Conservation (phyloP, 2,888 invertebrate species). For the Pseudococcus jackbeardsleyi region DNA sequence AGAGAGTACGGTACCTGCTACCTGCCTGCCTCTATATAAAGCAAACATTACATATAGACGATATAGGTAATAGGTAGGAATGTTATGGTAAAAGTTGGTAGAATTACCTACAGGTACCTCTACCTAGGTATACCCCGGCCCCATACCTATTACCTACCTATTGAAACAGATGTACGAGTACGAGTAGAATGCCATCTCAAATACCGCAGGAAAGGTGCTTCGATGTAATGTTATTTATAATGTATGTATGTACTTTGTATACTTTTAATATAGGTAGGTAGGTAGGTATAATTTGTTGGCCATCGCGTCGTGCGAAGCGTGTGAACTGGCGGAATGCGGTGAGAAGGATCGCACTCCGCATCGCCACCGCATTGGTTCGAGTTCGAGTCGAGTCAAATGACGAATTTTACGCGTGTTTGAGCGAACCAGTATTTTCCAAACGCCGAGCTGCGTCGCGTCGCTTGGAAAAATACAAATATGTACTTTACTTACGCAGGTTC, state of each 20-base stretch:
- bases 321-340: background rate
- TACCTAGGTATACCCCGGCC: no score
- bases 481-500: no score
- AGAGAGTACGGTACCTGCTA: background rate
- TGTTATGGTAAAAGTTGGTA: no score
- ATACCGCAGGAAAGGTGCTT: background rate
- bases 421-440: background rate
- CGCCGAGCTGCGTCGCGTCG: no score
- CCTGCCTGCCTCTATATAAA: no score
- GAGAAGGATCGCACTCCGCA: background rate
- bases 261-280: background rate
- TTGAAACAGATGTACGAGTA: background rate
- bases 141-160: no score
- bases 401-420: constrained; percentile 1
- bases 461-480: background rate
- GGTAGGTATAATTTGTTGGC: background rate
- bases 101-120: no score
- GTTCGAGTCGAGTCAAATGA: background rate
- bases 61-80: no score
- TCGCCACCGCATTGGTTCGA: background rate
- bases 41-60: no score
- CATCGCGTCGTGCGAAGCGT: background rate
- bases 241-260: background rate
- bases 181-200: background rate
- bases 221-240: background rate